Conservation (phyloP, 2,797 vertebrate genomes). For the Tapera naevia region DNA sequence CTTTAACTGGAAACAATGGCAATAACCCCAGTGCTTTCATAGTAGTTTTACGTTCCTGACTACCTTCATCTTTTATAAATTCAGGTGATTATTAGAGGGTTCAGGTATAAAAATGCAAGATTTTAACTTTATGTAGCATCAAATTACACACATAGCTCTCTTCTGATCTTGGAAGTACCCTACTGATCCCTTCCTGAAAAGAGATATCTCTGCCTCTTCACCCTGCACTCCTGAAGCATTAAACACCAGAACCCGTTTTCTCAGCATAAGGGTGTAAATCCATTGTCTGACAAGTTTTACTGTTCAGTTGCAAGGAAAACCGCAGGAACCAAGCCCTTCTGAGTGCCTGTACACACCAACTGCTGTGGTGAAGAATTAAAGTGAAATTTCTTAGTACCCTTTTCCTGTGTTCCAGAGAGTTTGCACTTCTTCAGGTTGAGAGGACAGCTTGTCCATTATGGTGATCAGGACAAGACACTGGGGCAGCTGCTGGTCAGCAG, state of each 20-base stretch:
- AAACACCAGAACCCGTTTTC: background rate
- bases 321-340: background rate
- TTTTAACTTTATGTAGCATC: background rate
- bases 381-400: constrained; percentile 71
- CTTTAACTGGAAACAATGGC: background rate
- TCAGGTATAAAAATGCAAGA: background rate
- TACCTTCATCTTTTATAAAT: background rate
- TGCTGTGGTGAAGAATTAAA: constrained; percentile 64
- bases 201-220: background rate
- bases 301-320: background rate
- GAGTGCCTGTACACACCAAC: fast-evolving
- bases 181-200: background rate
- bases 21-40: background rate
- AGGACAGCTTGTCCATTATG: constrained; percentile 82
- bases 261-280: background rate
- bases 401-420: constrained; percentile 84
- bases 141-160: background rate
- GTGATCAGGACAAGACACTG: constrained; percentile 86
- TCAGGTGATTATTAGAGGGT: background rate
- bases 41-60: background rate
- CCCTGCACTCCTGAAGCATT: background rate
- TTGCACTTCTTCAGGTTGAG: constrained; percentile 82
- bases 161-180: background rate
- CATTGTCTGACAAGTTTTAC: background rate
- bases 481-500: constrained; percentile 81